Base-by-base conservation (phyloP, 2,113 vertebrate species). In the Procavia capensis region DNA sequence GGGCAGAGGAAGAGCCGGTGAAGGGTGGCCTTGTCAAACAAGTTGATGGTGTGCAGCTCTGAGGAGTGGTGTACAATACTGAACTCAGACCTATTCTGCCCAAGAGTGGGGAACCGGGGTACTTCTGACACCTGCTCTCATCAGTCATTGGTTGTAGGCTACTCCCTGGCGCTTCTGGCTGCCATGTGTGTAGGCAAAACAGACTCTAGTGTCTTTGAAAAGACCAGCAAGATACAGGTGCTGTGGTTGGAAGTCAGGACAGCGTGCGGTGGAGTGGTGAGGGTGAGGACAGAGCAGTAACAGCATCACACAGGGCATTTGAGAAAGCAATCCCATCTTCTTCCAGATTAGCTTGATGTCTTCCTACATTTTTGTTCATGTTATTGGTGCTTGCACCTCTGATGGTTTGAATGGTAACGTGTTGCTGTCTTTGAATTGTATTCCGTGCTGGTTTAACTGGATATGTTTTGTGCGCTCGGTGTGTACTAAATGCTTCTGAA, bases 301-400 rank as follows among this genome's bases (percentile, higher is more conserved):
- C 2, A 27, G 25, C 11, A 0, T 25, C 31, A 36, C 13, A 0
- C 2, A 0, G 27, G 47, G 11, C 17, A 36, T 17, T 4, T 11
- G 29, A 13, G 43, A 24, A 61, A 41, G 5, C 3, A 0, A 2
- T 6, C 6, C 29, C 31, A 29, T 54, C 43, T 34, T 22, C n/a
- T 22, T 66, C 36, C 36, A 17, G 80, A 41, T 19, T 7, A 1
- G n/a, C n/a, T 9, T 27, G 85, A 47, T 74, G 3, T 29, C 54
- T 31, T 57, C 59, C 57, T 57, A 27, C 7, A 29, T 7, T 39
- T n/a, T 6, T 22, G 4, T 2, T 54, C 43, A 83, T 47, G n/a
- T n/a, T n/a, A n/a, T 45, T 6, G 3, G 31, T 9, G 0, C 75
- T 54, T 43, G 5, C 0, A 3, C 0, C 13, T 19, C 14, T 34